Percentiles rank a stretch among this genome's conserved stretches.
phyloP scores from a whole-genome alignment of 1,140 invertebrate genomes.

The Leptinotarsa defecta region DNA sequence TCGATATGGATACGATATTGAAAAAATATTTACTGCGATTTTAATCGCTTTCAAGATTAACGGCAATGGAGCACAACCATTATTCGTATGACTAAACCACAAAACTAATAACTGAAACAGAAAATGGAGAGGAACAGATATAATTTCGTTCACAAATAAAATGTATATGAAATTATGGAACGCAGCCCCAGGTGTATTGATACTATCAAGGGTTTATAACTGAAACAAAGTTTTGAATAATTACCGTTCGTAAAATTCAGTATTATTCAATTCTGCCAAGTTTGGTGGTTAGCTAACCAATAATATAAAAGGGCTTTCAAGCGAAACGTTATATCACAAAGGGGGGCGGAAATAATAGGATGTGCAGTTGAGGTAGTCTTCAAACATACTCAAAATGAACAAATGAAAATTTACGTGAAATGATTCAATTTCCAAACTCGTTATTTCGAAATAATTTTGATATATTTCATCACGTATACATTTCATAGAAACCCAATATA shows the following conservation, averaged over 20 bases:
- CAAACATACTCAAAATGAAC: neutral
- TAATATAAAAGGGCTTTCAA: neutral
- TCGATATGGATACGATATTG: too few relatives aligned
- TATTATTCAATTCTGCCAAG: conserved; percentile 4
- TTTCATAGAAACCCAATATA: too few relatives aligned
- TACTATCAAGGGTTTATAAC: conserved; percentile 8
- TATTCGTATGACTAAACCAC: too few relatives aligned
- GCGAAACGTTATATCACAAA: neutral
- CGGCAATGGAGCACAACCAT: too few relatives aligned
- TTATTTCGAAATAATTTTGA: neutral
- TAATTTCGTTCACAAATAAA: neutral
- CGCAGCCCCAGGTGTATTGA: conserved; percentile 4
- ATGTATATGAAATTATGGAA: conserved; percentile 1
- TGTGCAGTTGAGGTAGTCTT: neutral
- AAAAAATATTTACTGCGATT: too few relatives aligned
- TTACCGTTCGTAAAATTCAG: neutral
- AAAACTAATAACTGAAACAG: neutral
- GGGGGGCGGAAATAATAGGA: neutral
- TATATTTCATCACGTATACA: too few relatives aligned
- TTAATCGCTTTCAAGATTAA: too few relatives aligned
- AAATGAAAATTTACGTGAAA: neutral
- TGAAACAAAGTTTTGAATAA: conserved; percentile 9
- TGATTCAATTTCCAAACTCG: neutral
- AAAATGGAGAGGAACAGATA: conserved; percentile 2
- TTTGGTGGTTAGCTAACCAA: neutral